Evolutionary conservation across 2,888 invertebrate species (phyloP).

Genomic region (Torymus tubicola): DNA sequence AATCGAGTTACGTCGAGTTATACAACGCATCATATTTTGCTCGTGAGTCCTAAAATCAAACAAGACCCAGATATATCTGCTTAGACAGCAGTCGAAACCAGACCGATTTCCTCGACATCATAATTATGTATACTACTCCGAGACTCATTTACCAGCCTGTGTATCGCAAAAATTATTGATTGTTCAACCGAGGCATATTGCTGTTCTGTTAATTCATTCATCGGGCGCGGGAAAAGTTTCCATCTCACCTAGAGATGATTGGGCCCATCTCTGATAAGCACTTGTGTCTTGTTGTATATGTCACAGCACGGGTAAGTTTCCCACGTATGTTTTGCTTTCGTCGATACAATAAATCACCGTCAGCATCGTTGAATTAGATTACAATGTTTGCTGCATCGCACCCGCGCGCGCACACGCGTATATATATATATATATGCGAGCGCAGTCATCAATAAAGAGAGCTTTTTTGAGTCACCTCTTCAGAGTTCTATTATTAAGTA

Average conservation of each 20-base stretch:
- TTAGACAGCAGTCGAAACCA: slow-evolving; percentile 12
- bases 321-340: slow-evolving; percentile 45
- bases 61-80: slow-evolving; percentile 34
- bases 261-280: slow-evolving; percentile 13
- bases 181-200: slow-evolving; percentile 1
- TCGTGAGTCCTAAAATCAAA: background rate
- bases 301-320: slow-evolving; percentile 30
- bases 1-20: too few species aligned
- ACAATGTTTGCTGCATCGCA: slow-evolving; percentile 8
- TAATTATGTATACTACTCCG: too few species aligned
- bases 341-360: slow-evolving; percentile 23
- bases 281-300: too few species aligned
- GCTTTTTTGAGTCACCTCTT: background rate
- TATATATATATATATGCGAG: too few species aligned
- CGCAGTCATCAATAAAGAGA: background rate
- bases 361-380: slow-evolving; percentile 34
- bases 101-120: background rate
- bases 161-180: slow-evolving; percentile 27
- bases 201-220: slow-evolving; percentile 27
- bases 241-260: slow-evolving; percentile 25
- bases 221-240: slow-evolving; percentile 33
- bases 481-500: slow-evolving; percentile 17
- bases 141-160: too few species aligned
- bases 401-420: too few species aligned
- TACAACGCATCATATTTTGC: too few species aligned